Conservation (phyloP, 2,888 invertebrate genomes). For the Scelioninae gen. 2 region DNA sequence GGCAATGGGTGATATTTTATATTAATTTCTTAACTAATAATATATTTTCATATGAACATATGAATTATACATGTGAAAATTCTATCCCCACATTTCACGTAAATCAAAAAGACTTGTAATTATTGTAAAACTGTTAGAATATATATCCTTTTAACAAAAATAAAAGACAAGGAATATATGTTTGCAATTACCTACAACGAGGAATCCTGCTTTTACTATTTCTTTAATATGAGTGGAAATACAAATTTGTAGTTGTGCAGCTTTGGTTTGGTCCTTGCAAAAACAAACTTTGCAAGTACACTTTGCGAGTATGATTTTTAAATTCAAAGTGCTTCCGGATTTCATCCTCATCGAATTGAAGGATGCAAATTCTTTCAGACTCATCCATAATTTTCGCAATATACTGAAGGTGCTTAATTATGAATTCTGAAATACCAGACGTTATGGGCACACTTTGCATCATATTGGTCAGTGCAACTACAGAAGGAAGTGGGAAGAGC, state of each 20-base stretch:
- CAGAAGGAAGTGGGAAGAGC: background rate
- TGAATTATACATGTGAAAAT: too few relatives aligned
- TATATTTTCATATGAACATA: too few relatives aligned
- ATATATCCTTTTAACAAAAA: background rate
- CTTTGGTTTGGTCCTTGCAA: conserved; percentile 8
- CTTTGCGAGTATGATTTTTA: background rate
- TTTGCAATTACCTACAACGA: background rate
- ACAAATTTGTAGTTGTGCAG: background rate
- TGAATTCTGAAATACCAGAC: conserved; percentile 9
- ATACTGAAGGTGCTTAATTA: background rate
- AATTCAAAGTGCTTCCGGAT: background rate
- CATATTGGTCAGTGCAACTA: background rate
- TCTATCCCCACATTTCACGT: too few relatives aligned
- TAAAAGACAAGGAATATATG: too few relatives aligned
- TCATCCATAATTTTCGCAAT: background rate
- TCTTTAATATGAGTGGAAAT: conserved; percentile 1
- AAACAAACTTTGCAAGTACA: conserved; percentile 8
- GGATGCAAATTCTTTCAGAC: background rate
- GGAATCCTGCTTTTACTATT: background rate
- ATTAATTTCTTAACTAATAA: too few relatives aligned
- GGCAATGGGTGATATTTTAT: too few relatives aligned
- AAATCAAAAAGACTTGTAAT: background rate
- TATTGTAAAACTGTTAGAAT: background rate
- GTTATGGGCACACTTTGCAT: conserved; percentile 9
- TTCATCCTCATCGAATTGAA: conserved; percentile 10